phyloP scores from a whole-genome alignment of 2,797 vertebrate species.

The Sphaeramia orbicularis region DNA sequence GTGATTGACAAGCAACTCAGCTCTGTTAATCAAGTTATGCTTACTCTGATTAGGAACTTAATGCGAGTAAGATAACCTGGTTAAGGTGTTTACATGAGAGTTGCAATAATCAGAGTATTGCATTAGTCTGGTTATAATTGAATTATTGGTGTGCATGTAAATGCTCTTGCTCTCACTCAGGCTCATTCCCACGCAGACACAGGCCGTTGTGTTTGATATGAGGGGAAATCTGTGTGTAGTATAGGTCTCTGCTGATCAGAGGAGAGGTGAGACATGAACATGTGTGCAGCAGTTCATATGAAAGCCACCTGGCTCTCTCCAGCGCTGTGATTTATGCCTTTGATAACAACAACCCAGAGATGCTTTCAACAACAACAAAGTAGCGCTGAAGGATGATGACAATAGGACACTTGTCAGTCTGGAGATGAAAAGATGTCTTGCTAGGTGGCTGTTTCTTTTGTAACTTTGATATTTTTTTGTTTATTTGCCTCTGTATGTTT shows the following conservation, averaged over 20 bases:
- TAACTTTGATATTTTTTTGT: slow-evolving; percentile 72
- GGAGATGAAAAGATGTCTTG: slow-evolving; percentile 86
- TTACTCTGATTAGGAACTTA: slow-evolving; percentile 74
- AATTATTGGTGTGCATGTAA: slow-evolving; percentile 77
- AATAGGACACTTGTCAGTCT: slow-evolving; percentile 85
- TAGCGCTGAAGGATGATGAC: slow-evolving; percentile 77
- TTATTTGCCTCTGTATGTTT: slow-evolving; percentile 66
- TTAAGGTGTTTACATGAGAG: slow-evolving; percentile 81
- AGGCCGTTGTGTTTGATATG: slow-evolving; percentile 56
- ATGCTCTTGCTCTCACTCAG: slow-evolving; percentile 61
- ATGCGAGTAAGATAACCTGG: slow-evolving; percentile 78
- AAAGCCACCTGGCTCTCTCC: slow-evolving; percentile 81
- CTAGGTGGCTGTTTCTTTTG: slow-evolving; percentile 67
- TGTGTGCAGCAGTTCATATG: slow-evolving; percentile 80
- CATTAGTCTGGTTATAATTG: slow-evolving; percentile 80
- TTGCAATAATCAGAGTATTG: slow-evolving; percentile 80
- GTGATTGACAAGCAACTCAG: slow-evolving; percentile 77
- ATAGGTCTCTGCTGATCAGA: slow-evolving; percentile 75
- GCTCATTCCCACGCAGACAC: slow-evolving; percentile 60
- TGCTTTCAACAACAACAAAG: slow-evolving; percentile 82
- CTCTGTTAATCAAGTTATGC: slow-evolving; percentile 79
- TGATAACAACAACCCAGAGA: slow-evolving; percentile 80
- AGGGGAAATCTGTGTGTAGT: slow-evolving; percentile 61
- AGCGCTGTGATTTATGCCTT: slow-evolving; percentile 82
- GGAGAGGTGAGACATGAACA: slow-evolving; percentile 76